Evolutionary conservation across 2,113 vertebrate species (phyloP).

Genomic region (Empidonax alnorum): DNA sequence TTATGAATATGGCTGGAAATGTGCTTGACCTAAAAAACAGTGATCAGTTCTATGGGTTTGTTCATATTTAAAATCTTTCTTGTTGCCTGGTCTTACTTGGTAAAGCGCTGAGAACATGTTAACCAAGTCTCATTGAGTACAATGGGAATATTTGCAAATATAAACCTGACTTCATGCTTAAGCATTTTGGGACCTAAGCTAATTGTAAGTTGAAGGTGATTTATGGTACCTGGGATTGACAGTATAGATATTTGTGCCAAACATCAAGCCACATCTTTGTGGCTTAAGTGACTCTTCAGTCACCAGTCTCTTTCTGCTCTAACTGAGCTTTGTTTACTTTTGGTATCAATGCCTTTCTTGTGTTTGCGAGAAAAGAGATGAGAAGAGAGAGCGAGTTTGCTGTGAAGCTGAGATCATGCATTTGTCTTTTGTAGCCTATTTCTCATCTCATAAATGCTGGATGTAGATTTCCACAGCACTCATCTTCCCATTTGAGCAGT

Average conservation of each 20-base stretch:
- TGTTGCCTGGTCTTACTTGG: not conserved
- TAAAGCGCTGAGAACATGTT: not conserved
- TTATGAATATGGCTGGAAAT: not conserved
- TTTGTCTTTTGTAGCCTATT: not conserved
- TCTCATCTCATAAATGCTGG: not conserved
- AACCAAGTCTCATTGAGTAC: not conserved
- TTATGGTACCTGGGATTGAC: not conserved
- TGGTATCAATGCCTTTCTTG: not conserved
- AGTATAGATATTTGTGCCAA: not conserved
- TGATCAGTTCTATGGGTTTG: not conserved
- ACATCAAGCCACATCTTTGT: not conserved
- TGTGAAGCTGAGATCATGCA: not conserved
- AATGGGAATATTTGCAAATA: not conserved
- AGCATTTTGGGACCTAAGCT: not conserved
- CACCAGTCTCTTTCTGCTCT: not conserved
- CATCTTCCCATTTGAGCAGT: fast-evolving
- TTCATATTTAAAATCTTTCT: not conserved
- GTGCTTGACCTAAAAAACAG: not conserved
- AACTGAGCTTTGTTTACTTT: not conserved
- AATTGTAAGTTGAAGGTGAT: not conserved
- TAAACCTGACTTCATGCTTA: not conserved
- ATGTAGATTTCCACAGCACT: not conserved
- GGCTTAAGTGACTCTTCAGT: not conserved
- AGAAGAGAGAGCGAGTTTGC: not conserved
- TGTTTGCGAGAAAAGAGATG: not conserved